Base-by-base conservation (phyloP, 2,797 vertebrate genomes). In the Enteromius treurensis region DNA sequence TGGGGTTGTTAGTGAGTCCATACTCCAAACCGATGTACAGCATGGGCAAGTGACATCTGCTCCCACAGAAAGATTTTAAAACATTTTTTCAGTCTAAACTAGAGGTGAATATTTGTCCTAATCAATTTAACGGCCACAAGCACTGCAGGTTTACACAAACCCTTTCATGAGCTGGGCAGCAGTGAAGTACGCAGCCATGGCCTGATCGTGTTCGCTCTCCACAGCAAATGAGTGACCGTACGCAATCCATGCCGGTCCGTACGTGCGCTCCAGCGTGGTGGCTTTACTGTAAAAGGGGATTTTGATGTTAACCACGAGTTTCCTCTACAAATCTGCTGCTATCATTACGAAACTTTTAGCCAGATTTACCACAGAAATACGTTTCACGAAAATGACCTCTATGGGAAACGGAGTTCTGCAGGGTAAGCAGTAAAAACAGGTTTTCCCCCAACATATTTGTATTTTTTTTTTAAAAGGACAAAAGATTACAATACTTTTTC, bases 161-260 rank as follows among this genome's bases (percentile, higher is more conserved):
- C 98, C 97, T 94, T 99, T 99, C 98, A 99, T 99, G 78, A 99
- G 95, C 92, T 99, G 98, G 0, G 98, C 97, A 40, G 98, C 98
- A 37, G 98, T 99, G 90, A 99, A 99, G 87, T 99, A 99, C 0
- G 98, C 98, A 64, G 98, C 98, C 98, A 99, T 99, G 9, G 98
- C 98, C 83, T 99, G 98, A 90, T 99, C 98, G 1, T 99, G 98
- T 80, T 99, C 98, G 15, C 98, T 99, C 91, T 99, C 98, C 75
- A 99, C 98, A 0, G 98, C 98, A 82, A 99, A 99, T 0, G 98
- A 99, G 86, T 99, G 98, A 2, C 98, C 97, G 0, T 99, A 99
- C 0, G 98, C 98, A 45, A 99, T 99, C 98, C 98, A 99, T 0
- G 98, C 98, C 0, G 98, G 98, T 0, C 98, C 98, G 0, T 98